Evolutionary conservation across 2,797 vertebrate genomes (phyloP), one percentile per base, ranked within the genome.

Genomic region (Cyprinodon diabolis): DNA sequence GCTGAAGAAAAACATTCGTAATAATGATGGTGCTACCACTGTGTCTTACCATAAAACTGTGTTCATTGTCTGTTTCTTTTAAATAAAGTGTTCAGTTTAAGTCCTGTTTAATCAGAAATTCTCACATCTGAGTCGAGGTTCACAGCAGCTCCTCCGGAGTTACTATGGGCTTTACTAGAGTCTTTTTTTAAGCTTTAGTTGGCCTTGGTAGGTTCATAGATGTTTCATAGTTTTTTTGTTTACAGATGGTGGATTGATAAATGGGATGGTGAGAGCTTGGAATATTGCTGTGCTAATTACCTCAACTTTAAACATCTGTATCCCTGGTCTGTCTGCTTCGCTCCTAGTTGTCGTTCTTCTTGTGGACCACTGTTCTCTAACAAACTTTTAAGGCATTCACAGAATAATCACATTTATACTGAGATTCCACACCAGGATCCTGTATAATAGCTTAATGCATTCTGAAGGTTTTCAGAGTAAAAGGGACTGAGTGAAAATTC

Each of bases 261-360:
- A 4, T 58, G 57, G 37, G 30, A 30, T 58, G 25, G 19, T 37
- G 14, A 19, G 57, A 37, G 19, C 15, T 60, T 60, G 30, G 3
- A 25, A 21, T 40, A 40, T 21, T 62, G 60, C 37, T 12, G 19
- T n/a, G 13, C 40, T 2, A 43, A 17, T 21, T 43, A 1, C 19
- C 17, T 60, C 25, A 9, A 7, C 14, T 19, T 37, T 40, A 40
- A 40, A n/a, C 4, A 2, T 63, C 40, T 4, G 66, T 65, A 21
- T 23, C 52, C 13, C 78, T 80, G 77, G 74, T 35, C 76, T 70
- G 77, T 88, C 67, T 81, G 84, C 80, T 75, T 69, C n/a, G 73
- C 66, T 75, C 80, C 82, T 85, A 71, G 75, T 77, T 73, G 23
- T 40, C 40, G 1, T 13, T n/a, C 10, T 6, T 1, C 43, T 63